Evolutionary conservation across 2,113 vertebrate genomes (phyloP).

Genomic region (Orcinus orca): DNA sequence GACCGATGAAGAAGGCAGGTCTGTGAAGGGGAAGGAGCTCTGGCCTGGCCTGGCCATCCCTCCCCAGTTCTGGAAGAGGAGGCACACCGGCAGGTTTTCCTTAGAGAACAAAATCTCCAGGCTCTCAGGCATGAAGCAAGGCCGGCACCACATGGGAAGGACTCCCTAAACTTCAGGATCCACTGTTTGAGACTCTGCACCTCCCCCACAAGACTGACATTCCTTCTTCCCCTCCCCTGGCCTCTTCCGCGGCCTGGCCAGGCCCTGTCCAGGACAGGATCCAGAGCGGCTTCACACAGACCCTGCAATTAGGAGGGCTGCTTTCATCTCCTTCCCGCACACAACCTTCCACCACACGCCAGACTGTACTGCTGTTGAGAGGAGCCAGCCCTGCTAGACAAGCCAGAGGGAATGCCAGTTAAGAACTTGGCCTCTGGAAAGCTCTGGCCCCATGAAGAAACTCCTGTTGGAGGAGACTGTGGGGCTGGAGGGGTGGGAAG

Average conservation of each 20-base stretch:
- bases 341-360: not conserved
- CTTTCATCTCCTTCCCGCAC: not conserved
- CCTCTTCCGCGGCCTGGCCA: not conserved
- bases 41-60: not conserved
- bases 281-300: not conserved
- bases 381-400: not conserved
- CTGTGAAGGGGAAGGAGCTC: not conserved
- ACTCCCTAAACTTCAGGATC: not conserved
- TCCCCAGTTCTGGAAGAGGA: not conserved
- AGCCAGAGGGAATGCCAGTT: not conserved
- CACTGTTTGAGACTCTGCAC: not conserved
- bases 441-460: not conserved
- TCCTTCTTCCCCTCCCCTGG: not conserved
- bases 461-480: not conserved
- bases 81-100: not conserved
- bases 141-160: not conserved
- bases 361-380: not conserved
- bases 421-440: conserved; percentile 1
- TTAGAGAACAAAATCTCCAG: not conserved
- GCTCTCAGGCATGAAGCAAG: not conserved
- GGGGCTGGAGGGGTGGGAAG: not conserved
- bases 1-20: not conserved
- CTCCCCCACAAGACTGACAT: not conserved
- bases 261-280: not conserved
- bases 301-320: not conserved